Evolutionary conservation across 2,113 vertebrate genomes (phyloP).

Genomic region (Corvus moneduloides): DNA sequence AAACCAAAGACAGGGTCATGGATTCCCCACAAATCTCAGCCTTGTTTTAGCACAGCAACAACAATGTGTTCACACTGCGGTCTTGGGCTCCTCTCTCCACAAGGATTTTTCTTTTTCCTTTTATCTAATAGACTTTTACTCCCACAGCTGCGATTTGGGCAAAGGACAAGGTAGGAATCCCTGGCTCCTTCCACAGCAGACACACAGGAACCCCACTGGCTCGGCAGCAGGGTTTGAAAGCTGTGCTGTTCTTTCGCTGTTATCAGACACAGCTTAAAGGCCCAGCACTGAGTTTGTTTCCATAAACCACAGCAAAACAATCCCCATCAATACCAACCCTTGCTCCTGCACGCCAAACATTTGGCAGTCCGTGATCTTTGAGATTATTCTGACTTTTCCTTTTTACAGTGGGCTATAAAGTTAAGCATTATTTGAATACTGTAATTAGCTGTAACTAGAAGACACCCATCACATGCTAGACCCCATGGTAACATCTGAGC

Average conservation of each 20-base stretch:
- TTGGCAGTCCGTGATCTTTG: not conserved
- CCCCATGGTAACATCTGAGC: not conserved
- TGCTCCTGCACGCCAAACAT: not conserved
- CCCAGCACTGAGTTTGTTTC: not conserved
- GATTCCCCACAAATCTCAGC: not conserved
- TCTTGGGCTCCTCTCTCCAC: not conserved
- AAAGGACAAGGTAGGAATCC: not conserved
- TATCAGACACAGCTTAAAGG: not conserved
- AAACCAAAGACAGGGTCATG: not conserved
- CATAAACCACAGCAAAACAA: not conserved
- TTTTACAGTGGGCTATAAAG: conserved; percentile 38
- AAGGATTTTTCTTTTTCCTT: not conserved
- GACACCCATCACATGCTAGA: not conserved
- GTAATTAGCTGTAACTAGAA: not conserved
- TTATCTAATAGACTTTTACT: not conserved
- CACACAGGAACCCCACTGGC: no score
- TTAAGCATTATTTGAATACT: not conserved
- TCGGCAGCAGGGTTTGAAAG: not conserved
- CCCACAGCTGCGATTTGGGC: not conserved
- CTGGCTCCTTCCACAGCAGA: not conserved
- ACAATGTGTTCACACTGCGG: rapidly evolving
- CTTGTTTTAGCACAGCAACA: not conserved
- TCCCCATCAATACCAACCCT: not conserved
- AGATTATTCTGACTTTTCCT: conserved; percentile 21
- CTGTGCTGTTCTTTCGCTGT: rapidly evolving